phyloP scores from a whole-genome alignment of 2,888 invertebrate genomes.

The Actias luna region DNA sequence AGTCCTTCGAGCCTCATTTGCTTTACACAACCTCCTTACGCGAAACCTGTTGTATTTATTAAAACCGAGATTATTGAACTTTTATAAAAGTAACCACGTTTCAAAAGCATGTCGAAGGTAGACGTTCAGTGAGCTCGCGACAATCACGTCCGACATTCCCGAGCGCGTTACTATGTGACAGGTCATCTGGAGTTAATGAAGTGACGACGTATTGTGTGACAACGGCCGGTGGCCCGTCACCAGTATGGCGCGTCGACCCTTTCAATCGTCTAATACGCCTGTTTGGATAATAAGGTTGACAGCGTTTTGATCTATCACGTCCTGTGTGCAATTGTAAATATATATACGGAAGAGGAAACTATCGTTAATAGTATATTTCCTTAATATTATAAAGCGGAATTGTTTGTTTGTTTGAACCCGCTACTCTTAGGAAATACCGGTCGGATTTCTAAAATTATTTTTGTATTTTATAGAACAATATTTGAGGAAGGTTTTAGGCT shows the following conservation, averaged over 20 bases:
- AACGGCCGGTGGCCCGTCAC: slow-evolving; percentile 5
- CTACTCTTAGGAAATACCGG: too few relatives aligned
- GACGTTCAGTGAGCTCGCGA: neutral
- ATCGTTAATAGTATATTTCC: neutral
- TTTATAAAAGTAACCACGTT: neutral
- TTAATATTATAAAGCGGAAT: too few relatives aligned
- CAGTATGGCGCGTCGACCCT: neutral
- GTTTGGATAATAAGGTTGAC: slow-evolving; percentile 8
- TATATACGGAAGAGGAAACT: neutral
- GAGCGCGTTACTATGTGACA: slow-evolving; percentile 22
- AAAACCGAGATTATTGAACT: neutral
- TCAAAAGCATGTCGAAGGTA: slow-evolving; percentile 1
- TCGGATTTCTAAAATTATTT: too few relatives aligned
- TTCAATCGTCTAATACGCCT: neutral
- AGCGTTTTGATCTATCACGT: neutral
- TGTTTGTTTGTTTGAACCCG: neutral
- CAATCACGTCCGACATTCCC: slow-evolving; percentile 24
- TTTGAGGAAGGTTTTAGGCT: too few relatives aligned
- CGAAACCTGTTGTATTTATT: neutral
- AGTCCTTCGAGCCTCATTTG: neutral
- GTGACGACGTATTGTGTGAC: slow-evolving; percentile 18
- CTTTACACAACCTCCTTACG: neutral
- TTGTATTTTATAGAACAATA: too few relatives aligned
- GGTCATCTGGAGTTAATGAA: slow-evolving; percentile 29
- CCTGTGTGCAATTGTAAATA: neutral